Evolutionary conservation across 2,888 invertebrate species (phyloP).

Genomic region (Diplazon laetatorius): DNA sequence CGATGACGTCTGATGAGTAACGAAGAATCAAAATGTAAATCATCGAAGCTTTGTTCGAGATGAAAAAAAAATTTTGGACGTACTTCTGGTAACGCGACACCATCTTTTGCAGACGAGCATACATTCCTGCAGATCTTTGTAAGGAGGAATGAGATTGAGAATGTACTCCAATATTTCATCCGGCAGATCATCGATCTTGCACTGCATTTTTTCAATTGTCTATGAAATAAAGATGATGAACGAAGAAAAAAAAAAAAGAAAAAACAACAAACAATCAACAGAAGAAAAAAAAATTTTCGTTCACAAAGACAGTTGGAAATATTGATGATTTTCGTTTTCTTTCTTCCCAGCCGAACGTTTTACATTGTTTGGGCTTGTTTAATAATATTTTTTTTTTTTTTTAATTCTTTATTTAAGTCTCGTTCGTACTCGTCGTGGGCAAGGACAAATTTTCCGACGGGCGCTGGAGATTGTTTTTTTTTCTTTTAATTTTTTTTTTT

Average conservation of each 20-base stretch:
- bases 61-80: conserved; percentile 77
- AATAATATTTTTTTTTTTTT: too few relatives aligned
- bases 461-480: too few relatives aligned
- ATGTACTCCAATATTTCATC: conserved; percentile 97
- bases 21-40: not conserved
- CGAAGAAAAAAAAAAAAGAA: too few relatives aligned
- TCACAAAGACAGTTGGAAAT: not conserved
- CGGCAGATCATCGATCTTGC: conserved; percentile 89
- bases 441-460: too few relatives aligned
- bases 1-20: conserved; percentile 88
- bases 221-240: too few relatives aligned
- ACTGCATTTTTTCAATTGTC: conserved; percentile 71
- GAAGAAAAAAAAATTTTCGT: too few relatives aligned
- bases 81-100: conserved; percentile 93
- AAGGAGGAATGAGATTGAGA: conserved; percentile 93
- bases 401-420: too few relatives aligned
- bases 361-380: conserved; percentile 6
- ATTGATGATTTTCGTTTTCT: not conserved
- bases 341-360: not conserved
- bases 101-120: conserved; percentile 94
- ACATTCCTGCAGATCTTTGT: conserved; percentile 94
- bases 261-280: not conserved
- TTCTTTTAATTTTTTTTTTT: not conserved
- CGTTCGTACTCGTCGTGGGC: too few relatives aligned
- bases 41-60: not conserved